Evolutionary conservation across 1,140 invertebrate genomes (phyloP), one percentile per base, ranked within the genome.

Genomic region (Limonius californicus): DNA sequence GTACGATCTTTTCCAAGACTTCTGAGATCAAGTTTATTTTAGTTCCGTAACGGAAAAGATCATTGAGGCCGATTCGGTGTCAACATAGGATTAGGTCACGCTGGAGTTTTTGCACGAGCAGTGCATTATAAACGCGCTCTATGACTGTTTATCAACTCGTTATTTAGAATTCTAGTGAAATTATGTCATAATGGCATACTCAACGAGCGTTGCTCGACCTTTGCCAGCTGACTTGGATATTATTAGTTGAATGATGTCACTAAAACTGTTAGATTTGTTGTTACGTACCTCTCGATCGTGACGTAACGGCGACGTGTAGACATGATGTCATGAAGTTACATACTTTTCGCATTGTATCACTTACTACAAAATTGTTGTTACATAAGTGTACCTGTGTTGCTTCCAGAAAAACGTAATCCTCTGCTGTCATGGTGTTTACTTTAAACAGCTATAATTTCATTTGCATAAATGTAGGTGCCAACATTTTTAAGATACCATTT

Each of bases 181-280:
- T 20, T 23, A 53, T 53, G 16, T 53, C 47, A 53, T 23, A 23
- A 23, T 23, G 47, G 18, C 16, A 7, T 55, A 16, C 8, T 27
- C 8, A 35, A 27, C 14, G 54, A 35, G 30, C 15, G 6, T 30
- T 35, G 19, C 19, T 12, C 54, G 27, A 30, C 47, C 47, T 53
- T 19, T 20, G 21, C 47, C 54, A 55, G 54, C 54, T 55, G 54
- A 55, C 47, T 55, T 55, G 54, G n/a, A 9, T 55, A 55, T 55
- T 55, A 55, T 55, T 55, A 55, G 54, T 18, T 27, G 21, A 14
- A 55, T 55, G 54, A 55, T 55, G 54, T 55, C 20, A 55, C 30
- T 55, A 7, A 20, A 54, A 27, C 21, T 35, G 54, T 55, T 55
- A 14, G 16, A 23, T 15, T 20, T 53, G 42, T 19, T 53, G 14